Base-by-base conservation (phyloP, 64 coral and sea anemone species). In the Anthopleura sola region DNA sequence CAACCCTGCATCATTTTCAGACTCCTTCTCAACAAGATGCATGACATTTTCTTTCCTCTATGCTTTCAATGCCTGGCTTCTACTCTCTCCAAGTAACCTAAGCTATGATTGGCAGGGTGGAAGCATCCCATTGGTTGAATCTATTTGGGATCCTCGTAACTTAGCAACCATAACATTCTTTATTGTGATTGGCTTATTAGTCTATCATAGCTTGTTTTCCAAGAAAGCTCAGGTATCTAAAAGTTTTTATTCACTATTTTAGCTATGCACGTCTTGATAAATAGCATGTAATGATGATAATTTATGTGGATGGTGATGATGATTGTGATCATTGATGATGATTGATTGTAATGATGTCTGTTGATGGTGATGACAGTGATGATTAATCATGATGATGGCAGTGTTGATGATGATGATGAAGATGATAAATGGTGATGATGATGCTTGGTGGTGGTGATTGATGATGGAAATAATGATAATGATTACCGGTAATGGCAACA, bases 51-150 rank as follows among this genome's bases (percentile, higher is more conserved):
- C 80, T 38, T 91, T 93, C 64, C 75, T 97, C 32, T 85, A 90
- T 93, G 84, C 75, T 33, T 97, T 93, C 39, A 97, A 97, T 46
- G 68, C 81, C 16, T 97, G 95, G 95, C 81, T 97, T 55, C 82
- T 97, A 24, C 81, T 97, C 3, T 90, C 91, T n/a, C 95, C 95
- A 36, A 88, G 55, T 71, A 83, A 87, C 46, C 82, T 97, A 49
- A 87, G 95, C 78, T 97, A 97, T 86, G 95, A 97, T 64, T 97
- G 95, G 95, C 95, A 97, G 55, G 88, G 93, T 20, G 95, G 91
- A 21, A 97, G 95, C 60, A 93, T 97, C 60, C 91, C 88, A 68
- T 77, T 97, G 26, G 85, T 97, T 39, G 95, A 97, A 54, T 78
- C 85, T 7, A 13, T 90, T 33, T 21, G 82, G 57, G 95, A 97